Evolutionary conservation across 2,113 vertebrate species (phyloP).

Genomic region (Carassius carassius): DNA sequence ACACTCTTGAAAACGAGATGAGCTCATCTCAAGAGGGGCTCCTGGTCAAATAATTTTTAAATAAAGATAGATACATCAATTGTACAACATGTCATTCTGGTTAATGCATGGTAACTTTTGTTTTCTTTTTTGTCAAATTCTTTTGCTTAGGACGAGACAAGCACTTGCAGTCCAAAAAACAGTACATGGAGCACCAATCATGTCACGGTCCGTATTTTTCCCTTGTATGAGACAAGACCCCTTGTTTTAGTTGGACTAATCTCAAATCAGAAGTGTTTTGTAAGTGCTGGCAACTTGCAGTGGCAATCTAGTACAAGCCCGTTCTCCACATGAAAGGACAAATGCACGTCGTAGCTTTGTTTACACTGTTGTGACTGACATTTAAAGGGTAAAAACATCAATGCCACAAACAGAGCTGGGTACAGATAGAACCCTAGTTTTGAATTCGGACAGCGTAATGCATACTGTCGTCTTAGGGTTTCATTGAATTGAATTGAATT

Average conservation of each 20-base stretch:
- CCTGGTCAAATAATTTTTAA: conserved; percentile 85
- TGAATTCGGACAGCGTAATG: conserved; percentile 51
- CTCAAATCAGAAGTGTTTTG: conserved; percentile 51
- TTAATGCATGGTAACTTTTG: conserved; percentile 74
- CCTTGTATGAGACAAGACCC: conserved; percentile 82
- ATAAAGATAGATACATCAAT: conserved; percentile 81
- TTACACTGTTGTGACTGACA: conserved; percentile 1
- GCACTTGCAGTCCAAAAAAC: conserved; percentile 79
- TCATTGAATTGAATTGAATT: neutral
- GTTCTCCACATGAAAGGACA: conserved; percentile 70
- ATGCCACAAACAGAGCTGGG: conserved; percentile 50
- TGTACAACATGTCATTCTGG: conserved; percentile 77
- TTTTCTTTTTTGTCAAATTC: conserved; percentile 56
- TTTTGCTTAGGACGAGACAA: conserved; percentile 72
- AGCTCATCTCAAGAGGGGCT: conserved; percentile 85
- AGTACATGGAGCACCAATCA: conserved; percentile 79
- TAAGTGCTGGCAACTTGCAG: conserved; percentile 56
- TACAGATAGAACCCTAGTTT: conserved; percentile 7
- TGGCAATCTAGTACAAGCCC: conserved; percentile 39
- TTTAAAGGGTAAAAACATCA: neutral
- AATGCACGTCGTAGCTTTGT: conserved; percentile 66
- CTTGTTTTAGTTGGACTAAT: conserved; percentile 65
- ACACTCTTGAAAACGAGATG: conserved; percentile 86
- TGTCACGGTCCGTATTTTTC: conserved; percentile 75
- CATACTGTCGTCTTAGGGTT: conserved; percentile 46